These are phyloP conservation scores for Ia io DNA, from an alignment of 2,113 vertebrate genomes.

Conservation along the genomic window DNA sequence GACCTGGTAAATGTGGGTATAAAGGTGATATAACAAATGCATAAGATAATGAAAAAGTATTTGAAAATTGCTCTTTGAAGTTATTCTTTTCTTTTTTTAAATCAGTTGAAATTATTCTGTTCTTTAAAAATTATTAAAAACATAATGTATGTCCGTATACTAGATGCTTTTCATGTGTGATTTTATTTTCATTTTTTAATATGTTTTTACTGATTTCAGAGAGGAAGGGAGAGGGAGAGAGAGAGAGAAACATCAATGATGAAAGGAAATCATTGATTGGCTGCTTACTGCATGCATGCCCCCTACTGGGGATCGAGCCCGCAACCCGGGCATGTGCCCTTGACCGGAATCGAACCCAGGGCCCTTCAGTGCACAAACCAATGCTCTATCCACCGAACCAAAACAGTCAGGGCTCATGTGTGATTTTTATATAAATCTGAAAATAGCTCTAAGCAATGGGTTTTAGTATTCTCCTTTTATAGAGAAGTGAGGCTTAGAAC, in stretches of 20 bases:
- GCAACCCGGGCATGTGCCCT: too few relatives aligned
- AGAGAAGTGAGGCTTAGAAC: not conserved
- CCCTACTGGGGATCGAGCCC: too few relatives aligned
- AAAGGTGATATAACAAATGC: not conserved
- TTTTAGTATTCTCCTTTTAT: not conserved
- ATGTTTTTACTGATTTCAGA: too few relatives aligned
- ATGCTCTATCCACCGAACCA: too few relatives aligned
- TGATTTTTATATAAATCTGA: not conserved
- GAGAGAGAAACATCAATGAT: too few relatives aligned
- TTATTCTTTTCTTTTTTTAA: not conserved
- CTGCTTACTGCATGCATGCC: too few relatives aligned
- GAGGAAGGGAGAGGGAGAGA: too few relatives aligned
- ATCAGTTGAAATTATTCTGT: not conserved
- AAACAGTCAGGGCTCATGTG: not conserved
- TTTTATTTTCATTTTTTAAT: not conserved
- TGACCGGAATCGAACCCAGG: too few relatives aligned
- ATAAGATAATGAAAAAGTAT: not conserved
- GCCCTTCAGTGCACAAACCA: too few relatives aligned
- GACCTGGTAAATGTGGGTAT: not conserved
- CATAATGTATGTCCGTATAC: not conserved
- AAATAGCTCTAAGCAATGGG: not conserved
- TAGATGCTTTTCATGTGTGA: not conserved
- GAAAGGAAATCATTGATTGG: too few relatives aligned
- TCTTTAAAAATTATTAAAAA: conserved; percentile 22
- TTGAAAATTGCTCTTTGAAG: not conserved